A percentile compares a stretch with the other conserved stretches of the same genome.
These are phyloP conservation scores for Microcebus tavaratra DNA, from an alignment of 2,113 vertebrate genomes.

Conservation along the genomic window DNA sequence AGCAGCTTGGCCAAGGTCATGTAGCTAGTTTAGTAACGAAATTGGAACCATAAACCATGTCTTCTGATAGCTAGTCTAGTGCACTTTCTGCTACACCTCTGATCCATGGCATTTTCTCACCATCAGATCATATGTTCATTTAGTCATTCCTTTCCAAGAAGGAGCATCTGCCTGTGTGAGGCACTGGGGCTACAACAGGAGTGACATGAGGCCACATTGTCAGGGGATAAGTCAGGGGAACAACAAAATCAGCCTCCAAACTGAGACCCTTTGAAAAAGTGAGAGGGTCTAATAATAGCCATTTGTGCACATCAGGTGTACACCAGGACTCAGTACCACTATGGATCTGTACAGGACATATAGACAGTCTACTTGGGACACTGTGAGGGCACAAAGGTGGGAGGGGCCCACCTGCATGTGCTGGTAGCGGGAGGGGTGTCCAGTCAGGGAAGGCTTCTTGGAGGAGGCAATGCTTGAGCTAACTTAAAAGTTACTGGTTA, in stretches of 20 bases:
- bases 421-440: background rate
- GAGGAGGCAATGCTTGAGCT: background rate
- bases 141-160: background rate
- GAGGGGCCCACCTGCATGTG: background rate
- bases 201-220: background rate
- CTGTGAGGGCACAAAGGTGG: constrained; percentile 7
- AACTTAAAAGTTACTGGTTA: background rate
- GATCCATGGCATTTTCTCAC: background rate
- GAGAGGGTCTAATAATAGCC: background rate
- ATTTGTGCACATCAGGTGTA: background rate
- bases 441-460: background rate
- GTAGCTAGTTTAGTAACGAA: constrained; percentile 38
- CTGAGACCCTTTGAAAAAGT: background rate
- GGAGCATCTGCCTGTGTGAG: background rate
- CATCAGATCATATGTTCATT: background rate
- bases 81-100: background rate
- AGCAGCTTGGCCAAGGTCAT: constrained; percentile 13
- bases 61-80: background rate
- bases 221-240: background rate
- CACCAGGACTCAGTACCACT: background rate
- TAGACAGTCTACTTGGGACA: background rate
- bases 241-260: background rate
- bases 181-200: background rate
- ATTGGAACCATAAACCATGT: constrained; percentile 23
- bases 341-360: background rate